phyloP scores from a whole-genome alignment of 1,140 invertebrate species.

The Temnothorax nylanderi region DNA sequence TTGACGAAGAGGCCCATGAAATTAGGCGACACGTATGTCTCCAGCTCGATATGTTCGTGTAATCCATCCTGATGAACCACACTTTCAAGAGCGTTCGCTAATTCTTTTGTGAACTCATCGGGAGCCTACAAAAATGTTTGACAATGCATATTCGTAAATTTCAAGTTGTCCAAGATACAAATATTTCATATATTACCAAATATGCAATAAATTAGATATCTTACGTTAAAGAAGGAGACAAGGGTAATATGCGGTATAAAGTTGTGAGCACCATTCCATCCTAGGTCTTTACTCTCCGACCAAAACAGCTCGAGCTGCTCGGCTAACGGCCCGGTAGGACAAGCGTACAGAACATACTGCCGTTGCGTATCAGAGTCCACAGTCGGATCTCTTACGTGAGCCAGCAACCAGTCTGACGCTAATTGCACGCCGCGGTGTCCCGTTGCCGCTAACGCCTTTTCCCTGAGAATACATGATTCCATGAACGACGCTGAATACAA shows the following conservation, averaged over 20 bases:
- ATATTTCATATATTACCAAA: background rate
- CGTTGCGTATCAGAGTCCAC: conserved; percentile 91
- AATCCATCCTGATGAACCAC: conserved; percentile 89
- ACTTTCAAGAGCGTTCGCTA: conserved; percentile 89
- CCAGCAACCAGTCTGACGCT: conserved; percentile 95
- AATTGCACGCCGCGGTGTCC: conserved; percentile 94
- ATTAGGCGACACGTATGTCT: conserved; percentile 93
- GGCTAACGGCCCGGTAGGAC: conserved; percentile 91
- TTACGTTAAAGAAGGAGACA: conserved; percentile 95
- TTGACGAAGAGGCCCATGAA: conserved; percentile 95
- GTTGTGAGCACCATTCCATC: conserved; percentile 96
- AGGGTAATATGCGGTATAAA: conserved; percentile 96
- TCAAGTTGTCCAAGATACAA: background rate
- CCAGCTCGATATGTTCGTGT: conserved; percentile 89
- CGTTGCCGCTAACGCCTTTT: conserved; percentile 96
- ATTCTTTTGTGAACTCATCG: conserved; percentile 89
- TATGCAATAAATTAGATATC: conserved; percentile 15
- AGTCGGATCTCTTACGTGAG: conserved; percentile 93
- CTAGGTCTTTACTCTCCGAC: conserved; percentile 90
- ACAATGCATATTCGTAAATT: background rate
- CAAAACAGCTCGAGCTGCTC: conserved; percentile 92
- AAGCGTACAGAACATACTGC: conserved; percentile 95
- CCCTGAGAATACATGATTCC: conserved; percentile 84
- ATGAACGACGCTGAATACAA: background rate
- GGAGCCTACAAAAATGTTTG: conserved; percentile 87